phyloP scores from a whole-genome alignment of 1,140 invertebrate genomes.

The Diorhabda elongata region DNA sequence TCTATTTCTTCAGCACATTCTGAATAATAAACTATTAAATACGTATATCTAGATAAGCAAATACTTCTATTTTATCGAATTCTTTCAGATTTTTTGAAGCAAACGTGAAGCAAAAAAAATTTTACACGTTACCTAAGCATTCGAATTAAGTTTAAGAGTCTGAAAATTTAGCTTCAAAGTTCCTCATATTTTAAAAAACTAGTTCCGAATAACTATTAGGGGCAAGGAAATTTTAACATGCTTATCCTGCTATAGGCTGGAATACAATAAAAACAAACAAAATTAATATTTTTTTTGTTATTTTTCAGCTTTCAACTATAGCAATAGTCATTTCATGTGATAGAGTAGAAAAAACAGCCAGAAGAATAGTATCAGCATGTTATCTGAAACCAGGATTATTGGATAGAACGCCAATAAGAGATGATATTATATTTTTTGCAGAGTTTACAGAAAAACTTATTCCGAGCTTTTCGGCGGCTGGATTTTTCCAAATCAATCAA shows the following conservation, averaged over 20 bases:
- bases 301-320: slow-evolving; percentile 19
- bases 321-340: slow-evolving; percentile 16
- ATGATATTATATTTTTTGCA: slow-evolving; percentile 18
- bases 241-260: background rate
- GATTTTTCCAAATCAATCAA: slow-evolving; percentile 25
- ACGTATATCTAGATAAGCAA: too few species aligned
- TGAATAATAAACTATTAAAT: too few species aligned
- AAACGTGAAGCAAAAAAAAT: too few species aligned
- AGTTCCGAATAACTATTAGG: background rate
- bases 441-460: slow-evolving; percentile 20
- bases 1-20: too few species aligned
- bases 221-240: background rate
- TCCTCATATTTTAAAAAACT: background rate
- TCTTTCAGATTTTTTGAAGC: too few species aligned
- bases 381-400: slow-evolving; percentile 10
- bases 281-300: background rate
- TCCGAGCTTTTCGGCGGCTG: slow-evolving; percentile 22
- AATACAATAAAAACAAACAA: background rate
- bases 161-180: background rate
- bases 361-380: slow-evolving; percentile 5
- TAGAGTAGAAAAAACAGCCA: slow-evolving; percentile 18
- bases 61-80: too few species aligned
- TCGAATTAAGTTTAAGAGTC: too few species aligned
- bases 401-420: slow-evolving; percentile 16
- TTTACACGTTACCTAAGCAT: too few species aligned